Evolutionary conservation across 2,797 vertebrate genomes (phyloP).

Genomic region (Myotis pilosus): DNA sequence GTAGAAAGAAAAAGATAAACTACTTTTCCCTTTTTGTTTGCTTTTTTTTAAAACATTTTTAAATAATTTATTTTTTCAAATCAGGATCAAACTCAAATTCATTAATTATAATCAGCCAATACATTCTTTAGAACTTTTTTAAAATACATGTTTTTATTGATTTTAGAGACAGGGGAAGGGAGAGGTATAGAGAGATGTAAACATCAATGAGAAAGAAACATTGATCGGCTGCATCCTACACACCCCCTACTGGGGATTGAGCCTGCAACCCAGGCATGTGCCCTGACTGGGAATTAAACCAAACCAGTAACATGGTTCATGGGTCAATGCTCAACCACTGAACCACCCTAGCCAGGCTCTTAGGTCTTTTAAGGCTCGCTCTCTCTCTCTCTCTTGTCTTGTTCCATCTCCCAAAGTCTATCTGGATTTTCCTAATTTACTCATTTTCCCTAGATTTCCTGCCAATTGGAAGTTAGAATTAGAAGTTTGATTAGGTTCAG

Average conservation of each 20-base stretch:
- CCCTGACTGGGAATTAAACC: too few relatives aligned
- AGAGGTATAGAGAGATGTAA: too few relatives aligned
- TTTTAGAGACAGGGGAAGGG: too few relatives aligned
- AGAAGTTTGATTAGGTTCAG: neutral
- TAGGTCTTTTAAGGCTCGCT: neutral
- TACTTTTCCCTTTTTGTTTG: neutral
- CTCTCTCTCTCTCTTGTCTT: neutral
- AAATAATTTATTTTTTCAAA: slow-evolving; percentile 11
- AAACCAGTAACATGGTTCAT: too few relatives aligned
- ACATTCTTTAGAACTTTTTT: neutral
- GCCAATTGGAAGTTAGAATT: neutral
- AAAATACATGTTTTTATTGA: neutral
- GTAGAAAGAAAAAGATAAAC: slow-evolving; percentile 15
- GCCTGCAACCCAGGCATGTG: too few relatives aligned
- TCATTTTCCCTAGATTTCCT: neutral
- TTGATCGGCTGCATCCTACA: too few relatives aligned
- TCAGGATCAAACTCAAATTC: neutral
- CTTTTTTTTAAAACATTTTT: neutral
- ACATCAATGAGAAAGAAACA: too few relatives aligned
- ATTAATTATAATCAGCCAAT: neutral
- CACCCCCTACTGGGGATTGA: too few relatives aligned
- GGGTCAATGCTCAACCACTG: too few relatives aligned
- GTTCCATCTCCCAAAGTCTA: neutral
- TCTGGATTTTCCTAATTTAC: neutral
- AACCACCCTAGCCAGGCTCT: neutral